Base-by-base conservation (phyloP, 1,140 invertebrate species). In the Eupristina koningsbergeri region DNA sequence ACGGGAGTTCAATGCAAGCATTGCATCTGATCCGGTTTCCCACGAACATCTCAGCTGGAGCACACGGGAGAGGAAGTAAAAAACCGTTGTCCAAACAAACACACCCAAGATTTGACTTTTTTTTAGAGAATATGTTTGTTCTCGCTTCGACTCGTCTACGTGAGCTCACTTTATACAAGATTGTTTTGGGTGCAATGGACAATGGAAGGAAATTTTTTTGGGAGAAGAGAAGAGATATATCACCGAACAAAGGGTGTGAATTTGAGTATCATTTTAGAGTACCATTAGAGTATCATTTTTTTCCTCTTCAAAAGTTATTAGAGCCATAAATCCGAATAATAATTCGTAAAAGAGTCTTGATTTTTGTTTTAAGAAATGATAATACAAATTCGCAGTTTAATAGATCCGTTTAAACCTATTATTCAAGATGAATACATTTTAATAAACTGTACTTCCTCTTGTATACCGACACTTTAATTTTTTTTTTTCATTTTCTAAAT, bases 81-180 rank as follows among this genome's bases (percentile, higher is more conserved):
- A 80, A 89, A 88, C 89, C 90, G 91, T 91, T 92, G 91, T 92
- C 91, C 89, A 92, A 92, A 92, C 92, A 92, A 92, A 92, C 91
- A 92, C 89, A 92, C 89, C 90, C 88, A 83, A 87, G 84, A 85
- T 74, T 73, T 61, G 76, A n/a, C 88, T 86, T 87, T 76, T 82
- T 41, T 82, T 80, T 47, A 41, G 3, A 76, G 84, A 84, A 85
- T 85, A 74, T 81, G 64, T 82, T 82, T 82, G 53, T 47, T 50
- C 61, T 69, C 41, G 39, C 0, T n/a, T 47, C 26, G 41, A 11
- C 39, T 41, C 41, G 15, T 15, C 36, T 78, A 26, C 15, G 19
- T 47, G 26, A 19, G 0, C 13, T 73, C 41, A 19, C 41, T 74
- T 58, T 76, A 53, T 58, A 22, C 71, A 50, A 0, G 53, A 75